Conservation (phyloP, 1,140 invertebrate species). For the Anagrus nilaparvatae region DNA sequence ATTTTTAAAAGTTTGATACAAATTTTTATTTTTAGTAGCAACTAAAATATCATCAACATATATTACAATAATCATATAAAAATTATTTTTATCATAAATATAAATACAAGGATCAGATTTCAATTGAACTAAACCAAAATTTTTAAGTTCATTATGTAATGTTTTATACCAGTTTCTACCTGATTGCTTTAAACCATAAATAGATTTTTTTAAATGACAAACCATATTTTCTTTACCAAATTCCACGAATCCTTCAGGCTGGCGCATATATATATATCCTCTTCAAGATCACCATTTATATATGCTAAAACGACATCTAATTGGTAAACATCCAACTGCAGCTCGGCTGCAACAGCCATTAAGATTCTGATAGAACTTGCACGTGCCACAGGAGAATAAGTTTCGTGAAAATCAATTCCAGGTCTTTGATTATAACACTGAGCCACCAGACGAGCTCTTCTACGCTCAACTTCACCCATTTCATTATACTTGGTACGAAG, state of each 20-base stretch:
- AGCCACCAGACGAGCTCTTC: slow-evolving; percentile 2
- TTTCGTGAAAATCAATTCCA: background rate
- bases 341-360: background rate
- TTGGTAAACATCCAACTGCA: slow-evolving; percentile 19
- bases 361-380: background rate
- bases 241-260: slow-evolving; percentile 19
- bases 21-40: slow-evolving; percentile 8
- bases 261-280: slow-evolving; percentile 34
- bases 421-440: slow-evolving; percentile 17
- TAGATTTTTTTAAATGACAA: slow-evolving; percentile 21
- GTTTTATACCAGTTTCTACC: slow-evolving; percentile 21
- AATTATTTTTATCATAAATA: slow-evolving; percentile 3
- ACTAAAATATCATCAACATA: slow-evolving; percentile 23
- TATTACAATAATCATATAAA: slow-evolving; percentile 11
- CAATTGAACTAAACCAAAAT: slow-evolving; percentile 7
- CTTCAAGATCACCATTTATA: slow-evolving; percentile 23
- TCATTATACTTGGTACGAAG: background rate
- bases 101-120: slow-evolving; percentile 16
- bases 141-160: slow-evolving; percentile 6
- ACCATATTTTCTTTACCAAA: slow-evolving; percentile 14
- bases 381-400: background rate
- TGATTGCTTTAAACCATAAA: slow-evolving; percentile 27
- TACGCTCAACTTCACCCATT: background rate
- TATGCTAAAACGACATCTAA: slow-evolving; percentile 29
- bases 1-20: background rate